Conservation (phyloP, 2,888 invertebrate genomes). For the Tuberolachnus salignus region DNA sequence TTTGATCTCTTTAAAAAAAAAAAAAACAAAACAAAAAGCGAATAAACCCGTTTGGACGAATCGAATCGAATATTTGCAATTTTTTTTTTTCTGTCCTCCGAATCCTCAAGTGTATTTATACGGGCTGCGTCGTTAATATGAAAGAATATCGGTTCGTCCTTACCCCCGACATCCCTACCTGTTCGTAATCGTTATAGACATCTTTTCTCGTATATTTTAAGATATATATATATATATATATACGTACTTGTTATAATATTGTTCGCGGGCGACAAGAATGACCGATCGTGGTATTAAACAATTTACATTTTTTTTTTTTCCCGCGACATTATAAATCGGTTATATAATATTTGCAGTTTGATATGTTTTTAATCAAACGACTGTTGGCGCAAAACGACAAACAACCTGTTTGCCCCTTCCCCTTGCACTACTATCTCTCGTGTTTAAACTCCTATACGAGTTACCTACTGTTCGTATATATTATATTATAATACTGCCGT, state of each 20-base stretch:
- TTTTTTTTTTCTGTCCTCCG: constrained; percentile 1
- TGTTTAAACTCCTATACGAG: too few relatives aligned
- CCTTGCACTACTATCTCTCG: neutral
- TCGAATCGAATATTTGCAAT: neutral
- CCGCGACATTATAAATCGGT: neutral
- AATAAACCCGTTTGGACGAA: constrained; percentile 16
- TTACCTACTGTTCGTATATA: too few relatives aligned
- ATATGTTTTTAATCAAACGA: constrained; percentile 32
- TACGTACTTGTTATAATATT: neutral
- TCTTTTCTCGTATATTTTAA: neutral
- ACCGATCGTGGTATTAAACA: constrained; percentile 13
- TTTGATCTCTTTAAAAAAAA: constrained; percentile 27
- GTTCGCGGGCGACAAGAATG: constrained; percentile 25
- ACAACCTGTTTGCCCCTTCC: neutral
- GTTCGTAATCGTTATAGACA: too few relatives aligned
- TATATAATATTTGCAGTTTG: neutral
- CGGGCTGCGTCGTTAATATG: neutral
- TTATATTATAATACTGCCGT: too few relatives aligned
- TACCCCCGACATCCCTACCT: neutral
- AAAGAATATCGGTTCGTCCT: neutral
- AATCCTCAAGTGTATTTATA: constrained; percentile 6
- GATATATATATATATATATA: neutral
- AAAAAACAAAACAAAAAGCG: too few relatives aligned
- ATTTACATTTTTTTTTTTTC: constrained; percentile 27
- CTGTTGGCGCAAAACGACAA: neutral